phyloP scores from a whole-genome alignment of 23 tunicate genomes.

The Trididemnum miniatum region DNA sequence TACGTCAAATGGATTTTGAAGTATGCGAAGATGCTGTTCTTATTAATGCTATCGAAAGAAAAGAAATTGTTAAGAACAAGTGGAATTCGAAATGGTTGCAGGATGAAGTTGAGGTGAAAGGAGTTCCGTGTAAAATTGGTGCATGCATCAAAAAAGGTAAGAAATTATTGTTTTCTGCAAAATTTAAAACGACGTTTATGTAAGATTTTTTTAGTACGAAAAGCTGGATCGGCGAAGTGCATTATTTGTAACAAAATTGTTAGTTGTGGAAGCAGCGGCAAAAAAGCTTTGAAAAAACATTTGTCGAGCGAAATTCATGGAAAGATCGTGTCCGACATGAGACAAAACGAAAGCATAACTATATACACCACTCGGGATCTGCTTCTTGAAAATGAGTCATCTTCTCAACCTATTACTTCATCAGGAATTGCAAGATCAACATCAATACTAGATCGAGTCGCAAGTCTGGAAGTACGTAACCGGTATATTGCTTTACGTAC shows the following conservation, averaged over 20 bases:
- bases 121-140: background rate
- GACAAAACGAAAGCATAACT: background rate
- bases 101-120: background rate
- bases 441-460: background rate
- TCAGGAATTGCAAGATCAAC: background rate
- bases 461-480: background rate
- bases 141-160: background rate
- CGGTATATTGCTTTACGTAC: background rate
- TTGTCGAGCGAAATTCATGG: background rate
- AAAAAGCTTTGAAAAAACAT: background rate
- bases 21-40: background rate
- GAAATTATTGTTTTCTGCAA: background rate
- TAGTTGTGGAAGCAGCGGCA: background rate
- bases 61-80: background rate
- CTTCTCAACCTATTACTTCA: background rate
- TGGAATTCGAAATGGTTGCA: background rate
- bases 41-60: background rate
- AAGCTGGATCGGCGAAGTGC: background rate
- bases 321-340: background rate
- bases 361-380: background rate
- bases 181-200: background rate
- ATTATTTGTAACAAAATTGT: background rate
- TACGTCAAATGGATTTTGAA: background rate
- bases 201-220: background rate
- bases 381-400: background rate